Evolutionary conservation across 2,797 vertebrate species (phyloP).

Genomic region (Lagothrix lagotricha): DNA sequence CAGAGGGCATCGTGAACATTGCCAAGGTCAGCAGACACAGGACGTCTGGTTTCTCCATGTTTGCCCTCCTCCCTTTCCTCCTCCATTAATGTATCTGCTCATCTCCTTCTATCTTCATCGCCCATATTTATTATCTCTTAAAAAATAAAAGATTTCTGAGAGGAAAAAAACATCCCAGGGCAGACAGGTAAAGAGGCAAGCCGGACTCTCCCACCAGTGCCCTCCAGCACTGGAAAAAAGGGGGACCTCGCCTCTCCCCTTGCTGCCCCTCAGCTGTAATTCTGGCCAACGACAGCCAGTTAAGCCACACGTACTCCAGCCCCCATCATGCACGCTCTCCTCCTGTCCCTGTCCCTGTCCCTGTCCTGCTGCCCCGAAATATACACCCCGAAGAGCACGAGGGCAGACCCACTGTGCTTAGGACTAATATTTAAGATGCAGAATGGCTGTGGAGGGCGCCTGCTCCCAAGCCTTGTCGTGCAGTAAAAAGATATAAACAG

Average conservation of each 20-base stretch:
- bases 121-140: slow-evolving; percentile 35
- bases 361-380: not conserved
- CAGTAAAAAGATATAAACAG: slow-evolving; percentile 87
- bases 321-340: accelerated
- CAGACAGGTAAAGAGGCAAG: not conserved
- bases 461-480: slow-evolving; percentile 61
- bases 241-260: accelerated
- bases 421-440: slow-evolving; percentile 86
- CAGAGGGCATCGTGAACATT: not conserved
- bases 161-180: not conserved
- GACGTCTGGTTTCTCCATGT: accelerated
- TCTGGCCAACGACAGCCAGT: not conserved
- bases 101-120: not conserved
- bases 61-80: not conserved
- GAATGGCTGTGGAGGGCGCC: slow-evolving; percentile 75
- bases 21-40: not conserved
- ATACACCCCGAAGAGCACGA: slow-evolving; percentile 25
- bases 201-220: not conserved
- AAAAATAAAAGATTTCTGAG: slow-evolving; percentile 33
- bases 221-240: not conserved
- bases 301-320: no score
- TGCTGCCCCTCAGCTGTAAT: not conserved
- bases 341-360: accelerated
- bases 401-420: slow-evolving; percentile 46
- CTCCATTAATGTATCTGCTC: not conserved